phyloP scores from a whole-genome alignment of 2,113 vertebrate genomes.

The Strix aluco region DNA sequence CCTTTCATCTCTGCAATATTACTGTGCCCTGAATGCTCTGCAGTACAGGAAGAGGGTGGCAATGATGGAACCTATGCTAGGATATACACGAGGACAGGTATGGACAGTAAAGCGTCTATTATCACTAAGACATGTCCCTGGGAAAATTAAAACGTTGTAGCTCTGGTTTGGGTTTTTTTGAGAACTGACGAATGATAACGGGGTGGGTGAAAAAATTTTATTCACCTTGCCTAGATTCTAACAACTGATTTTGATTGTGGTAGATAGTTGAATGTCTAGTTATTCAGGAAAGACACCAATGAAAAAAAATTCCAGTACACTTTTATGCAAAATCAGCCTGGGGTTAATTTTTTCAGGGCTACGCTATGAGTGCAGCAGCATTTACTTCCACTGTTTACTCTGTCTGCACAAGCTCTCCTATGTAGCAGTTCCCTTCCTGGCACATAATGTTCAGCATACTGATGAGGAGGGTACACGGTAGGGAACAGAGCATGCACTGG shows the following conservation, averaged over 20 bases:
- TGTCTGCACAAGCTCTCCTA: constrained; percentile 13
- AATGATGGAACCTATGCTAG: constrained; percentile 94
- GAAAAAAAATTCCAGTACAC: neutral
- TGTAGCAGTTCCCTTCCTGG: constrained; percentile 22
- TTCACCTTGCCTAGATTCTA: neutral
- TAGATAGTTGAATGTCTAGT: neutral
- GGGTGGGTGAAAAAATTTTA: neutral
- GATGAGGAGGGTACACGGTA: neutral
- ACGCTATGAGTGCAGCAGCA: neutral
- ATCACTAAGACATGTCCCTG: neutral
- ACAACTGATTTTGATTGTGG: neutral
- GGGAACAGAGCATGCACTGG: constrained; percentile 30
- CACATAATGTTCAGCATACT: constrained; percentile 39
- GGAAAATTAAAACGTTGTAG: neutral
- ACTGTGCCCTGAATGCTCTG: constrained; percentile 93
- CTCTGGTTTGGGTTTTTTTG: neutral
- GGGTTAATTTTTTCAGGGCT: neutral
- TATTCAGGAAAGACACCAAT: neutral
- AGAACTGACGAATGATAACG: neutral
- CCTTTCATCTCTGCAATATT: constrained; percentile 93
- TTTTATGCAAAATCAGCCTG: neutral
- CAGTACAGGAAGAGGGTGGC: constrained; percentile 93
- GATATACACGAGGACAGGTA: constrained; percentile 92
- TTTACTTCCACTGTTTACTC: constrained; percentile 41
- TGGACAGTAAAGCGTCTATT: neutral